Evolutionary conservation across 2,797 vertebrate species (phyloP).

Genomic region (Lepus oiostolus): DNA sequence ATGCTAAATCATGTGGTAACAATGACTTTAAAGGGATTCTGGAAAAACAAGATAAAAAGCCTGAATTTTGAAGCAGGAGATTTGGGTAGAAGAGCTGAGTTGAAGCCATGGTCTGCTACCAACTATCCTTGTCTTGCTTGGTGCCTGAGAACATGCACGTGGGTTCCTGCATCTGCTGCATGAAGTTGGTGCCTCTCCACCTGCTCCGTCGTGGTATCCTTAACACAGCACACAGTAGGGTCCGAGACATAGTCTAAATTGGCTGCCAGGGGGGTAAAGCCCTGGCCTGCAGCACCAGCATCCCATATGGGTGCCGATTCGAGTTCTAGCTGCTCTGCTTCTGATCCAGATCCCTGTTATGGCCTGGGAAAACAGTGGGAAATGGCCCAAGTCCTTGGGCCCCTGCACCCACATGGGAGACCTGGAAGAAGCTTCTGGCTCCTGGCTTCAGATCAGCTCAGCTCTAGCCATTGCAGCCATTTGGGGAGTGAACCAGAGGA

Average conservation of each 20-base stretch:
- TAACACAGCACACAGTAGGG: background rate
- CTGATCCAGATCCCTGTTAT: no score
- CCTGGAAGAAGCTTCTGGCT: no score
- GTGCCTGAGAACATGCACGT: background rate
- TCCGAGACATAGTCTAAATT: background rate
- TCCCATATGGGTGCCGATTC: no score
- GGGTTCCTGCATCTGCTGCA: background rate
- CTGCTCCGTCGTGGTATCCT: background rate
- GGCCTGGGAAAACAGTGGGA: no score
- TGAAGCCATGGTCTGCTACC: background rate
- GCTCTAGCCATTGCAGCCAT: no score
- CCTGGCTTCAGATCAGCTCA: no score
- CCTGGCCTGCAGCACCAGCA: no score
- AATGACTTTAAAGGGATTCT: background rate
- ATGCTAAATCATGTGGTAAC: conserved; percentile 7
- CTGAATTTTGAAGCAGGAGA: background rate
- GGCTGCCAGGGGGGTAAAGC: background rate
- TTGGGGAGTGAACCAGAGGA: no score
- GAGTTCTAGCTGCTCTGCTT: no score
- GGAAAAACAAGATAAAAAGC: background rate
- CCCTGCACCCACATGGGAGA: no score
- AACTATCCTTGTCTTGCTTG: background rate
- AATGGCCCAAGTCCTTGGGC: no score
- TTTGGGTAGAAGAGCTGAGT: background rate
- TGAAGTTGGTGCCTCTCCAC: background rate